Evolutionary conservation across 2,797 vertebrate species (phyloP), one percentile per base, ranked within the genome.

Genomic region (Phaenicophaeus curvirostris): DNA sequence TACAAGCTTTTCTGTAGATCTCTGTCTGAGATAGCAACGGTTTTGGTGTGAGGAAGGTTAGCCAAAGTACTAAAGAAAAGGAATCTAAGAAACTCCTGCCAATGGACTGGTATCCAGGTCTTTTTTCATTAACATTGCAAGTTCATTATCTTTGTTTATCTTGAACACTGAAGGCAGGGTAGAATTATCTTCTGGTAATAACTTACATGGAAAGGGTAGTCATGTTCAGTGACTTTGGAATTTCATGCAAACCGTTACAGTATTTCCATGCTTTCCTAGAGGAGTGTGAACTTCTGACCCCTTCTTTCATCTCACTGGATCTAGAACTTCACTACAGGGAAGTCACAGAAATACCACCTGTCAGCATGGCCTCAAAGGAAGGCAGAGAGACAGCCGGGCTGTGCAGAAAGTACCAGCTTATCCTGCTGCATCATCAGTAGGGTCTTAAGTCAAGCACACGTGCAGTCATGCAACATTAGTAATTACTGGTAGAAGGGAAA

Each of bases 291-390:
- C 85, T 93, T 87, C 71, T 92, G 87, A 93, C 66, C 63, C 39
- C 31, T 85, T 63, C 76, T 61, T 81, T 93, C 81, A 79, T 81
- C 76, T 94, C 84, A 15, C 63, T 76, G 81, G 76, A 73, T 85
- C 77, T 87, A 86, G 84, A 89, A 28, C 62, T 62, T 92, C 24
- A 6, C 28, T 42, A 58, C 55, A 71, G 58, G 91, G 84, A 93
- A 94, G 84, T 83, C 61, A 73, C 61, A 89, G 82, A 48, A 68
- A 87, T 93, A 41, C 82, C 82, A 78, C 76, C 63, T 93, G 62
- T 91, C 85, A 89, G 66, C 79, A n/a, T 63, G 62, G 42, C 79
- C 95, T 82, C 3, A 1, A 69, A 85, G 31, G 73, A 77, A 41
- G 74, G 66, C n/a, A 68, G 41, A 76, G 31, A 53, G 13, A 54